These are phyloP conservation scores for Hippopotamyrus pictus DNA, from an alignment of 2,797 vertebrate genomes.

Conservation along the genomic window DNA sequence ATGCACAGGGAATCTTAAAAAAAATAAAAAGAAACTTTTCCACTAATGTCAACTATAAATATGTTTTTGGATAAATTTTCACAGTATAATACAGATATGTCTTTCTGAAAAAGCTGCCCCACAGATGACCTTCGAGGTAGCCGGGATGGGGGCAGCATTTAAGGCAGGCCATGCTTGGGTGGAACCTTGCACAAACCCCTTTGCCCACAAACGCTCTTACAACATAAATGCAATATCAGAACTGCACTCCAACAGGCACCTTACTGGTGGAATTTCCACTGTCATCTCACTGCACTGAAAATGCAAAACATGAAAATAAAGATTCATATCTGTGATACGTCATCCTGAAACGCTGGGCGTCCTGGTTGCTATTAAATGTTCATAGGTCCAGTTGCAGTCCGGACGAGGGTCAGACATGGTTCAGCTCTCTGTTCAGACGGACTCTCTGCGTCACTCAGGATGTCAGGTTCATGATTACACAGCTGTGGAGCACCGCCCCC, in stretches of 20 bases:
- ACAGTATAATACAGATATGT: conserved; percentile 1
- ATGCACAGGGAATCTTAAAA: neutral
- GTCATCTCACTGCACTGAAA: neutral
- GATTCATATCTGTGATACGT: neutral
- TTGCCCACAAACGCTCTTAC: neutral
- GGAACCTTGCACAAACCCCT: neutral
- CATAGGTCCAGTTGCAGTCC: neutral
- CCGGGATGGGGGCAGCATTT: neutral
- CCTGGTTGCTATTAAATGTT: neutral
- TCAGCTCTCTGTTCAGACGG: neutral
- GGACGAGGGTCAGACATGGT: neutral
- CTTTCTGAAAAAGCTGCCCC: neutral
- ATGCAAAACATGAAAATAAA: neutral
- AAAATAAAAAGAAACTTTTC: neutral
- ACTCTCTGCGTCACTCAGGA: neutral
- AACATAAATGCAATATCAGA: neutral
- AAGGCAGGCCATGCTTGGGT: neutral
- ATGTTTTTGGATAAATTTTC: neutral
- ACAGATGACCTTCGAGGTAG: neutral
- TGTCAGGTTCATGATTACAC: neutral
- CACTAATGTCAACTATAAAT: neutral
- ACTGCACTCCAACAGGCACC: neutral
- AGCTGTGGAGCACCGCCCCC: neutral
- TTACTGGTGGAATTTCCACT: neutral
- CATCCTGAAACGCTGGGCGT: neutral